Percentiles rank a stretch among this genome's conserved stretches.
Conservation (phyloP, 2,888 invertebrate genomes). For the Dryadula phaetusa region DNA sequence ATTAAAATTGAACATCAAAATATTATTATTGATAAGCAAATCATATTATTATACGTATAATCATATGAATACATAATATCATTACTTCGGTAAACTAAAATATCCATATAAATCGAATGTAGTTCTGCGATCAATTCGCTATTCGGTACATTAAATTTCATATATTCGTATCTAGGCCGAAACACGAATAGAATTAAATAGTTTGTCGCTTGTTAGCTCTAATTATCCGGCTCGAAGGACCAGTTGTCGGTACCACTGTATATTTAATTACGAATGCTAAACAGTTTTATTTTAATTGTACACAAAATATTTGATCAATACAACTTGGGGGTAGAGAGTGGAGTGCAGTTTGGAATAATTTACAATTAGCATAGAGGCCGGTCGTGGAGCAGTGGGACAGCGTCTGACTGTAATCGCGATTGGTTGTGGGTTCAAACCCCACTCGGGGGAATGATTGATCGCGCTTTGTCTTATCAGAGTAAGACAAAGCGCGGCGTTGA, state of each 20-base stretch:
- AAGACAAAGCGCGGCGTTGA: too few relatives aligned
- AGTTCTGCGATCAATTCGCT: conserved; percentile 45
- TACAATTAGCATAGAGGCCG: conserved; percentile 23
- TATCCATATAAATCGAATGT: conserved; percentile 13
- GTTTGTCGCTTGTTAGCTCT: conserved; percentile 48
- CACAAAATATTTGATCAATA: conserved; percentile 36
- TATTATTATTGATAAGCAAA: conserved; percentile 27
- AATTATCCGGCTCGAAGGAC: conserved; percentile 53
- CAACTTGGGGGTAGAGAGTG: neutral
- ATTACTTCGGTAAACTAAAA: conserved; percentile 18
- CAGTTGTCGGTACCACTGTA: conserved; percentile 41
- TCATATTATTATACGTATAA: conserved; percentile 14
- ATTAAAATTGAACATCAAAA: conserved; percentile 24
- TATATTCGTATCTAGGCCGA: conserved; percentile 42
- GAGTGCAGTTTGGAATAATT: conserved; percentile 24
- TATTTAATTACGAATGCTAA: conserved; percentile 50
- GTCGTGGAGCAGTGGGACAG: too few relatives aligned
- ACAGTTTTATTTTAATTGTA: conserved; percentile 38
- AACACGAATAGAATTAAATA: conserved; percentile 45
- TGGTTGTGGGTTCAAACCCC: too few relatives aligned
- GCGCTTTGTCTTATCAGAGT: too few relatives aligned
- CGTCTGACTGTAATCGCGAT: too few relatives aligned
- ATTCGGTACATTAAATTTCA: conserved; percentile 42
- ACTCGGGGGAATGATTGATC: too few relatives aligned
- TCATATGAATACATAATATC: conserved; percentile 17